phyloP scores from a whole-genome alignment of 2,113 vertebrate genomes.

The Lamprotornis superbus region DNA sequence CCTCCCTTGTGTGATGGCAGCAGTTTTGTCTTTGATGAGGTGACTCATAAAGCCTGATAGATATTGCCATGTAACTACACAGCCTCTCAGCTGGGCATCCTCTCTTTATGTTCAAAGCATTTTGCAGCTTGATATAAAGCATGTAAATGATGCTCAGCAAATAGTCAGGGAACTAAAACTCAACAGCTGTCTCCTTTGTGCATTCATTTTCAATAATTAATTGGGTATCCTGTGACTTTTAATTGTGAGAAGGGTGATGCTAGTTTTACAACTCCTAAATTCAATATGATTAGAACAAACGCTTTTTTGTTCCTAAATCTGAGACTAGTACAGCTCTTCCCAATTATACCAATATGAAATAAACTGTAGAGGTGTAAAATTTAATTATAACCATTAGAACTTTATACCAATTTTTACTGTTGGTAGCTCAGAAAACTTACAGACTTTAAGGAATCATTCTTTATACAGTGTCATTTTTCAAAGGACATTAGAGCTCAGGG shows the following conservation, averaged over 20 bases:
- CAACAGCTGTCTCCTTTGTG: not conserved
- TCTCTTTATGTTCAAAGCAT: not conserved
- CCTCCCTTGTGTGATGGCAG: not conserved
- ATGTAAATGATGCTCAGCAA: not conserved
- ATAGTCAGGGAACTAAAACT: not conserved
- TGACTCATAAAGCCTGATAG: not conserved
- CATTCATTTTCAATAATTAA: constrained; percentile 24
- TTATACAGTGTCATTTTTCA: not conserved
- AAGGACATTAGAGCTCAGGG: not conserved
- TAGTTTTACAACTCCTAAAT: not conserved
- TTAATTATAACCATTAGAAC: not conserved
- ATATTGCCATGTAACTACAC: not conserved
- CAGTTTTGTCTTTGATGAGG: not conserved
- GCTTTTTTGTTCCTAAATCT: not conserved
- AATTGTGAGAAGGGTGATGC: not conserved
- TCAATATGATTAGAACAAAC: not conserved
- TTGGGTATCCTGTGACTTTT: not conserved
- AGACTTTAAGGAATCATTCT: not conserved
- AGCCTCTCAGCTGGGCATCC: not conserved
- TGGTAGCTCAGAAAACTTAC: not conserved
- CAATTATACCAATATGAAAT: not conserved
- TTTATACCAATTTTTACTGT: not conserved
- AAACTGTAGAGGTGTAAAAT: not conserved
- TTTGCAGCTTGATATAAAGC: not conserved
- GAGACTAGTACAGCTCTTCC: not conserved